Conservation (phyloP, 2,888 invertebrate species). For the Drosophila setosimentum region DNA sequence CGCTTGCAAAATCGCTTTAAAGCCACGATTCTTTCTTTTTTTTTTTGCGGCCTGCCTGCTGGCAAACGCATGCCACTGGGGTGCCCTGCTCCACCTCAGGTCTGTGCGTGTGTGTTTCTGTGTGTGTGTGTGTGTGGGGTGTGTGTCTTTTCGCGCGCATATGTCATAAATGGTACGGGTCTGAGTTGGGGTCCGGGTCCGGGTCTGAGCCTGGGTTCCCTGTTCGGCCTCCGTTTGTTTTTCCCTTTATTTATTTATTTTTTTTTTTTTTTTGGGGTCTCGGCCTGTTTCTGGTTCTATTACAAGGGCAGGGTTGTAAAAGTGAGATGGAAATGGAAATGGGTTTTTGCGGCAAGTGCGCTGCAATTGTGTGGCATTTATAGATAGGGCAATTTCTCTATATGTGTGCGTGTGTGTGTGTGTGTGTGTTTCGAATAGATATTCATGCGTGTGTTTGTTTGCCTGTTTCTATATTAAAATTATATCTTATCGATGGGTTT, state of each 20-base stretch:
- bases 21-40: slow-evolving; percentile 50
- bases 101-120: slow-evolving; percentile 14
- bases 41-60: slow-evolving; percentile 19
- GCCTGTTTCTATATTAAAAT: slow-evolving; percentile 60
- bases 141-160: slow-evolving; percentile 48
- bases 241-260: not conserved
- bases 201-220: slow-evolving; percentile 14
- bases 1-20: slow-evolving; percentile 67
- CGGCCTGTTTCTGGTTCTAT: slow-evolving; percentile 28
- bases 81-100: slow-evolving; percentile 8
- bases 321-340: slow-evolving; percentile 65
- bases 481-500: slow-evolving; percentile 60
- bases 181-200: not conserved
- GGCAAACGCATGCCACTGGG: slow-evolving; percentile 30
- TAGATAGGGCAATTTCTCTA: slow-evolving; percentile 57
- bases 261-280: slow-evolving; percentile 20
- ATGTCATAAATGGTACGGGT: slow-evolving; percentile 68
- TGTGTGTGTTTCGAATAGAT: slow-evolving; percentile 39
- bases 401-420: slow-evolving; percentile 1
- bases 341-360: slow-evolving; percentile 67
- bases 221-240: not conserved
- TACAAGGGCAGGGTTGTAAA: slow-evolving; percentile 55
- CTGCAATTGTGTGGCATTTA: slow-evolving; percentile 69
- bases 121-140: not conserved
- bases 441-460: slow-evolving; percentile 61